Evolutionary conservation across 2,113 vertebrate species (phyloP), one percentile per base, ranked within the genome.

Genomic region (Lontra canadensis): DNA sequence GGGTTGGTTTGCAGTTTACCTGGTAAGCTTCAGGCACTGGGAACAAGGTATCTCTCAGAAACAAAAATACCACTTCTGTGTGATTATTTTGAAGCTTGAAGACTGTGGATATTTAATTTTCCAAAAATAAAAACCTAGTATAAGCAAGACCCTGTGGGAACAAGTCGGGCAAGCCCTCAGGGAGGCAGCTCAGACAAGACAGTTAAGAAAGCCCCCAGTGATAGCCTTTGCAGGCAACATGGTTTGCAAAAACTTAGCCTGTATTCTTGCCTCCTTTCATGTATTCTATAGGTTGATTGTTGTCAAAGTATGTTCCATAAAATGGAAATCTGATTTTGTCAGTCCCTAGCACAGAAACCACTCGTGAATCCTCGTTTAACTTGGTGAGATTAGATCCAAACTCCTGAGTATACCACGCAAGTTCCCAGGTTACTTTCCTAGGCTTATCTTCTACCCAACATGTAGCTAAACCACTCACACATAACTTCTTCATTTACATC

Each of bases 91-190:
- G n/a, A 47, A 94, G 47, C 79, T 93, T 94, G 61, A 93, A 97
- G 85, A 42, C 78, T 95, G 13, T 93, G 26, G 26, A 83, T 65
- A 82, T 84, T 96, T 85, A 90, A 90, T 97, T 96, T 98, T 95
- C 61, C 20, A 86, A 90, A 96, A 96, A 52, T 83, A 94, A 94
- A 97, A 89, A 69, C 23, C 67, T 44, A 89, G 31, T 49, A 92
- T 92, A 92, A 67, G 15, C 44, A 90, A 96, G 18, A 85, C 52
- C 78, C 31, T 88, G 12, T 96, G 69, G 67, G 80, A 90, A 90
- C n/a, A 87, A 95, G 26, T 97, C 39, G 83, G 81, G 67, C 36
- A 92, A 92, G 52, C 44, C 65, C 34, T 67, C 61, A 79, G 34
- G 52, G 69, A 94, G 13, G 42, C 74, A 92, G 23, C 39, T 96